A percentile compares a stretch with the other conserved stretches of the same genome.
phyloP scores from a whole-genome alignment of 2,888 invertebrate genomes.

The Diarsia rubi region DNA sequence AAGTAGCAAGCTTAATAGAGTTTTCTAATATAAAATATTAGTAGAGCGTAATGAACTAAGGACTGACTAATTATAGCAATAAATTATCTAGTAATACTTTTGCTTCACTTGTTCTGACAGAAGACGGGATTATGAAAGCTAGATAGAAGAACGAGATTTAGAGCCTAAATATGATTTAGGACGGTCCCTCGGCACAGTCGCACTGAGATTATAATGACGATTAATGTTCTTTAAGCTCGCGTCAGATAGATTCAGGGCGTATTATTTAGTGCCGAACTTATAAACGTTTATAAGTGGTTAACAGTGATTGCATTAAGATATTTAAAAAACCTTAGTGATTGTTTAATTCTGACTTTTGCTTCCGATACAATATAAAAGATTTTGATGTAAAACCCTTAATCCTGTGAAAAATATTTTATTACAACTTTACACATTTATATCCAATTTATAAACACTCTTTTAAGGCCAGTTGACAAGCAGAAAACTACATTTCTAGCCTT shows the following conservation, averaged over 20 bases:
- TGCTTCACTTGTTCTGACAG: conserved; percentile 14
- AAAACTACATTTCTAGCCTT: neutral
- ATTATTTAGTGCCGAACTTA: neutral
- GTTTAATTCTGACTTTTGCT: neutral
- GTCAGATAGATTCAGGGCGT: neutral
- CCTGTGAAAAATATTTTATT: neutral
- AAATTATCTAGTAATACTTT: conserved; percentile 8
- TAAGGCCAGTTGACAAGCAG: neutral
- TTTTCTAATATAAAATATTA: neutral
- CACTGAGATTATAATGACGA: conserved; percentile 18
- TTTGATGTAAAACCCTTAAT: neutral
- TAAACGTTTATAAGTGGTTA: neutral
- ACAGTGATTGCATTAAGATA: neutral
- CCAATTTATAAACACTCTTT: neutral
- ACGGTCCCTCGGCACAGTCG: conserved; percentile 13
- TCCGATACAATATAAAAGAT: neutral
- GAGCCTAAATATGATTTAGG: conserved; percentile 28
- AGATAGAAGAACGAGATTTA: conserved; percentile 39
- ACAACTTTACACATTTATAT: neutral
- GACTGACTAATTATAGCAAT: conserved; percentile 21
- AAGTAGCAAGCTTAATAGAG: neutral
- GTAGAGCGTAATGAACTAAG: neutral
- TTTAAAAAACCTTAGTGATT: neutral
- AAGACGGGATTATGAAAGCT: conserved; percentile 24
- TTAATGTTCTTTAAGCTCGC: conserved; percentile 31